Evolutionary conservation across 2,888 invertebrate genomes (phyloP), one percentile per base, ranked within the genome.

Genomic region (Spilarctia lutea): DNA sequence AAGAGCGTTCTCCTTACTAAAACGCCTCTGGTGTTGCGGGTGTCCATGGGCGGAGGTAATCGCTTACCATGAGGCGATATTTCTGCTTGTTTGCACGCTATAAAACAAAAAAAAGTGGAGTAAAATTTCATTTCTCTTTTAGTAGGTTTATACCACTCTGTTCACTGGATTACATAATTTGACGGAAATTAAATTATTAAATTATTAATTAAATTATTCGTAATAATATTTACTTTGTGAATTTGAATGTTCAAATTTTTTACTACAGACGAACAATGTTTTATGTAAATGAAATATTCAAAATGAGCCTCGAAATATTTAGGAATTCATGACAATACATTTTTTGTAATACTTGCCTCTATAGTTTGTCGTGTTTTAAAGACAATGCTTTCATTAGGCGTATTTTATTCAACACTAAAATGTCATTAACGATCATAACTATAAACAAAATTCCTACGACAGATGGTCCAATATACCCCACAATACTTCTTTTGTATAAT

Each of bases 401-500:
- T 68, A 81, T 79, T 82, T 77, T 80, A 79, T 84, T 81, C 76
- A 81, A 77, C 85, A 89, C 86, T 85, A 82, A 90, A 91, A 89
- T 87, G 86, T 87, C 90, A 90, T 90, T 87, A 90, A 83, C 70
- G 67, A 73, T 77, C 77, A 78, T 78, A 76, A 71, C 83, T 82
- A 83, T 84, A 87, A 88, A 87, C 87, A 88, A 84, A 87, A 85
- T 87, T 82, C 82, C 82, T 79, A 84, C 88, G 91, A 91, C 94
- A 94, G 94, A 94, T 94, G 94, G 92, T 84, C 85, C 85, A 86
- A 87, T 86, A 82, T 89, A 90, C 91, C 88, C 89, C 85, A 85
- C 68, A 83, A 86, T 88, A 87, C 86, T 88, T 86, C 86, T 86
- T 86, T 92, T 91, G 89, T 91, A 85, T 84, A 81, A 86, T 84